Base-by-base conservation (phyloP, 2,113 vertebrate species). In the Chaetops frenatus region DNA sequence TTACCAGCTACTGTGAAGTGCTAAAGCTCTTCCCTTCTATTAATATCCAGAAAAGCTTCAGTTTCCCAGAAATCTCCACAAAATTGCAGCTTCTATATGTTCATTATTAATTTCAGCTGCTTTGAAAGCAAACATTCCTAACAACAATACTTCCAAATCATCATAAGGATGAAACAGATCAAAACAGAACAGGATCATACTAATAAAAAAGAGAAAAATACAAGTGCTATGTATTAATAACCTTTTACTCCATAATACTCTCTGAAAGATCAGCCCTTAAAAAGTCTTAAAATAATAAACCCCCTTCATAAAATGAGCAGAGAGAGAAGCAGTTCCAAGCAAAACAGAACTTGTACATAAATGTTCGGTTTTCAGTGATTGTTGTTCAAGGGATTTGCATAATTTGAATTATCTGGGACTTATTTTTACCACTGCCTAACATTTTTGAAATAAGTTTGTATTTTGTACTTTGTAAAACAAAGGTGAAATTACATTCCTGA, bases 21-120 rank as follows among this genome's bases (percentile, higher is more conserved):
- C 40, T 90, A 57, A 95, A 89, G 70, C 10, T 1, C 65, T 88
- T 93, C 44, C 35, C 12, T 94, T 89, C 87, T 86, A 85, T 88
- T 86, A 92, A 92, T 91, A 95, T 31, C 61, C 90, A 78, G 17
- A 81, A 94, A 92, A 74, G 56, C 38, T 87, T 71, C 35, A 31
- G 61, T 89, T 91, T 70, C 72, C 72, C 69, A 92, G 50, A 89
- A 84, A 35, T 51, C 35, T 95, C 70, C 23, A 62, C 27, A 79
- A 35, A 86, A 91, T 62, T 74, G 11, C 29, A 54, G 78, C 53
- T 81, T 73, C 60, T 81, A 12, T 64, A 54, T 27, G 35, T 20
- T 91, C 44, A 44, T 60, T 81, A 88, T 62, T 81, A 50, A 87
- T 81, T 91, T 87, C 47, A 87, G 19, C 81, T 57, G 42, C 35